Conservation (phyloP, 2,888 invertebrate species). For the Philopedon plagiatum region DNA sequence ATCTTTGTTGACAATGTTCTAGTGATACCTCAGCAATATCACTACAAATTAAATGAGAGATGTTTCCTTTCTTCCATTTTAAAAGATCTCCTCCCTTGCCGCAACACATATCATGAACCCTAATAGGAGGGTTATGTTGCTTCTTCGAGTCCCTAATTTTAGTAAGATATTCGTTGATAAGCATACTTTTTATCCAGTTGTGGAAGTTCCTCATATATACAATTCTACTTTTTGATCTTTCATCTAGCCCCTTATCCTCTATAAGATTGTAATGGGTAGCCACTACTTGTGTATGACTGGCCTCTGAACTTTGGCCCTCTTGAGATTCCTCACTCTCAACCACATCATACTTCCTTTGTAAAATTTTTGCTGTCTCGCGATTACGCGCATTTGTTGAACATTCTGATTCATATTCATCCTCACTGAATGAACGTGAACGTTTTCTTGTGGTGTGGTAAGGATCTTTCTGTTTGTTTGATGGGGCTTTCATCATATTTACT, state of each 20-base stretch:
- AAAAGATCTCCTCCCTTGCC: conserved; percentile 98
- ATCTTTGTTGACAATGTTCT: conserved; percentile 90
- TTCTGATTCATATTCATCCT: neutral
- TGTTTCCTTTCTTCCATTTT: conserved; percentile 93
- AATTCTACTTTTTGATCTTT: conserved; percentile 90
- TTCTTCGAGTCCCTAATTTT: conserved; percentile 77
- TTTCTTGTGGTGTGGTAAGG: neutral
- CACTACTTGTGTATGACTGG: conserved; percentile 74
- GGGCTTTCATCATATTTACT: neutral
- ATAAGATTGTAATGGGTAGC: conserved; percentile 95
- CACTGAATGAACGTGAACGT: neutral
- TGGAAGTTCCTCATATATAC: conserved; percentile 97
- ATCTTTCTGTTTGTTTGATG: conserved; percentile 7
- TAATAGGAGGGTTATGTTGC: conserved; percentile 76
- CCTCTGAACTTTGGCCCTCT: conserved; percentile 64
- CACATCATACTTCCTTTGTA: neutral
- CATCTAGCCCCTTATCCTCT: conserved; percentile 84
- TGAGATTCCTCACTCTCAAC: conserved; percentile 21
- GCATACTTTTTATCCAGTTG: conserved; percentile 98
- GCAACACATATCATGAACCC: conserved; percentile 94
- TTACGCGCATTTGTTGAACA: neutral
- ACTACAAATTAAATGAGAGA: conserved; percentile 88
- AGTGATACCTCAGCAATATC: conserved; percentile 96
- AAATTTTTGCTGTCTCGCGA: neutral
- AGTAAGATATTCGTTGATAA: conserved; percentile 87